These are phyloP conservation scores for Gambusia holbrooki DNA, from an alignment of 2,113 vertebrate species.

Conservation along the genomic window DNA sequence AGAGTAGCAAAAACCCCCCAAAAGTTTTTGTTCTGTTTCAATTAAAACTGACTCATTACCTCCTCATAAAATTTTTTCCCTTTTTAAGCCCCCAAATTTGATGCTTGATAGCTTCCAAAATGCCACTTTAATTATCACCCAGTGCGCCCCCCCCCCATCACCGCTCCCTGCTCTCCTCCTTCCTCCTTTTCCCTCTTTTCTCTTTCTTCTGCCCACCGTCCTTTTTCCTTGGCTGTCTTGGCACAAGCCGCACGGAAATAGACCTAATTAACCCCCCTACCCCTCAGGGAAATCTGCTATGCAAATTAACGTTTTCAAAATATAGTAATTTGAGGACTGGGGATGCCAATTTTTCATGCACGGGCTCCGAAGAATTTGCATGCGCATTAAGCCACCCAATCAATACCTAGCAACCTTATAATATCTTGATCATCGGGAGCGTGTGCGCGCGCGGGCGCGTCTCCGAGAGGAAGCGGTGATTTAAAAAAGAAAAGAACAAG, in stretches of 20 bases:
- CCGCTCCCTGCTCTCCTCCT: constrained; percentile 3
- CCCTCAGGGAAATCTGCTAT: constrained; percentile 97
- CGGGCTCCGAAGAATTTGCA: constrained; percentile 86
- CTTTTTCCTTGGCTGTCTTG: constrained; percentile 61
- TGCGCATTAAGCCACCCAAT: constrained; percentile 71
- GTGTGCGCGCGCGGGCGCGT: neutral
- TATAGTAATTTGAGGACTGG: constrained; percentile 99
- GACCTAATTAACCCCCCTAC: constrained; percentile 99
- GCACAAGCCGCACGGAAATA: constrained; percentile 96
- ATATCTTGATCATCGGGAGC: constrained; percentile 35
- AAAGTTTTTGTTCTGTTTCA: constrained; percentile 96
- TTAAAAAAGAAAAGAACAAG: too few relatives aligned
- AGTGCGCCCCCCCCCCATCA: constrained; percentile 81
- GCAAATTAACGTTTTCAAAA: constrained; percentile 99
- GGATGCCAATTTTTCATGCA: constrained; percentile 96
- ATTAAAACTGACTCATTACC: constrained; percentile 99
- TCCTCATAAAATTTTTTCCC: constrained; percentile 91
- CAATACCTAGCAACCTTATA: constrained; percentile 20
- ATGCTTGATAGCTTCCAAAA: constrained; percentile 97
- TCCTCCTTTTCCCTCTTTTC: constrained; percentile 17
- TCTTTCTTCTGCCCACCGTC: constrained; percentile 23
- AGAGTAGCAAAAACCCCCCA: neutral
- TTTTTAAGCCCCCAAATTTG: constrained; percentile 97
- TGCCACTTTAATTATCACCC: constrained; percentile 95
- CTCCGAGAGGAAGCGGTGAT: constrained; percentile 57